Evolutionary conservation across 2,113 vertebrate species (phyloP).

Genomic region (Oncorhynchus mykiss): DNA sequence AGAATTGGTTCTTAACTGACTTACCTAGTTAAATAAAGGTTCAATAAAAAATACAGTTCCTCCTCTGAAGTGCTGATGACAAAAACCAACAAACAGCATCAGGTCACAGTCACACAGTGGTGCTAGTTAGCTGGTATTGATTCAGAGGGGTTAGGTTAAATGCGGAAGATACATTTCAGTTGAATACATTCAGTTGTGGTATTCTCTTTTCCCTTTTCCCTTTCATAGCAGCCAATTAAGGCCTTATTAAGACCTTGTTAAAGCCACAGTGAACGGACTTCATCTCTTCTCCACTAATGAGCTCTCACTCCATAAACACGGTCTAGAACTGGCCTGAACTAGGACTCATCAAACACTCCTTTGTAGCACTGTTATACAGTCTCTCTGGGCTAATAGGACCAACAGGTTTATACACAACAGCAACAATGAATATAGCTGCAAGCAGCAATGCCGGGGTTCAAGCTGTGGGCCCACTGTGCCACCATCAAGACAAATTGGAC

Average conservation of each 20-base stretch:
- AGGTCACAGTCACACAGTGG: constrained; percentile 3
- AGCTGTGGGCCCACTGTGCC: too few species aligned
- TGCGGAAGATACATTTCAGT: too few species aligned
- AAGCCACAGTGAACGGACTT: background rate
- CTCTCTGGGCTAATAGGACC: background rate
- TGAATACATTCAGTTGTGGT: too few species aligned
- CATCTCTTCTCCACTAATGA: background rate
- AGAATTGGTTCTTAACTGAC: too few species aligned
- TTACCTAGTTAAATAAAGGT: too few species aligned
- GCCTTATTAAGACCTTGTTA: background rate
- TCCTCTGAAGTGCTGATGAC: background rate
- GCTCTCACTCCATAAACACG: background rate
- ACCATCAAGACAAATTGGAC: too few species aligned
- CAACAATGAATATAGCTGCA: too few species aligned
- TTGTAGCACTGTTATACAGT: background rate
- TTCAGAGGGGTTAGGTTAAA: too few species aligned
- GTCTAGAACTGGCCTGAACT: background rate
- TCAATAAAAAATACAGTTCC: background rate
- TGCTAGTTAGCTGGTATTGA: constrained; percentile 6
- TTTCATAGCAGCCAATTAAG: background rate
- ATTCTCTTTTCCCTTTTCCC: too few species aligned
- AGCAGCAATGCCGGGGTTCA: too few species aligned
- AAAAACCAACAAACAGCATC: constrained; percentile 6
- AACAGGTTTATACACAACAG: background rate
- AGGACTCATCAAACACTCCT: constrained; percentile 23